phyloP scores from a whole-genome alignment of 64 coral and sea anemone genomes.

The Hydrozoanthus tunicans region DNA sequence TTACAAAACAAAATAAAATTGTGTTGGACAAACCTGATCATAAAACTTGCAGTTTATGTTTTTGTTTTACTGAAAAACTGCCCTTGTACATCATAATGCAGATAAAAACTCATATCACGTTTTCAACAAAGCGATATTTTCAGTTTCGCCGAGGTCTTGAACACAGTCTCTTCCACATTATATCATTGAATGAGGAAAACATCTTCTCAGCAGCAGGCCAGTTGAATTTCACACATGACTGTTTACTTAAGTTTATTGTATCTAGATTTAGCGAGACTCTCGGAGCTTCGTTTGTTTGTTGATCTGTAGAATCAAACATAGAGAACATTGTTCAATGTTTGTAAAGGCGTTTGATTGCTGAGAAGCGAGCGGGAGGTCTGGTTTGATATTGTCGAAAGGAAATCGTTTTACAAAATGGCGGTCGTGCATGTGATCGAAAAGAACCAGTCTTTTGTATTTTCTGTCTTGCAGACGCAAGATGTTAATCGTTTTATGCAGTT shows the following conservation, averaged over 20 bases:
- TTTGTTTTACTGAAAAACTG: too few relatives aligned
- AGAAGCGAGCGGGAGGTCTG: conserved; percentile 9
- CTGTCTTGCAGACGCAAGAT: neutral
- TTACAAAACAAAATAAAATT: too few relatives aligned
- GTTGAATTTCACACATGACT: conserved; percentile 14
- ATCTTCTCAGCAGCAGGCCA: neutral
- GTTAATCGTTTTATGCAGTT: neutral
- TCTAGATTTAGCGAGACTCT: conserved; percentile 58
- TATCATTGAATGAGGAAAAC: neutral
- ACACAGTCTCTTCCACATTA: neutral
- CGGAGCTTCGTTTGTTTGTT: conserved; percentile 52
- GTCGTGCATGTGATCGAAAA: neutral
- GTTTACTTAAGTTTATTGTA: conserved; percentile 58
- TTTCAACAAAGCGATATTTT: too few relatives aligned
- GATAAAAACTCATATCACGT: too few relatives aligned
- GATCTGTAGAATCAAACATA: conserved; percentile 58
- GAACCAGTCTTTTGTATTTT: neutral
- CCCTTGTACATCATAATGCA: too few relatives aligned
- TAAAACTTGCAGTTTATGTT: too few relatives aligned
- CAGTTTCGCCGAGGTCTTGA: too few relatives aligned
- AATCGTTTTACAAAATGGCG: too few relatives aligned
- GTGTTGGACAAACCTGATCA: too few relatives aligned
- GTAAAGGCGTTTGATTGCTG: conserved; percentile 45
- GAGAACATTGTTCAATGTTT: conserved; percentile 44
- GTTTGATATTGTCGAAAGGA: neutral